Conservation (phyloP, 53 echinoderm and acorn worm species). For the Echinarachnius parma region DNA sequence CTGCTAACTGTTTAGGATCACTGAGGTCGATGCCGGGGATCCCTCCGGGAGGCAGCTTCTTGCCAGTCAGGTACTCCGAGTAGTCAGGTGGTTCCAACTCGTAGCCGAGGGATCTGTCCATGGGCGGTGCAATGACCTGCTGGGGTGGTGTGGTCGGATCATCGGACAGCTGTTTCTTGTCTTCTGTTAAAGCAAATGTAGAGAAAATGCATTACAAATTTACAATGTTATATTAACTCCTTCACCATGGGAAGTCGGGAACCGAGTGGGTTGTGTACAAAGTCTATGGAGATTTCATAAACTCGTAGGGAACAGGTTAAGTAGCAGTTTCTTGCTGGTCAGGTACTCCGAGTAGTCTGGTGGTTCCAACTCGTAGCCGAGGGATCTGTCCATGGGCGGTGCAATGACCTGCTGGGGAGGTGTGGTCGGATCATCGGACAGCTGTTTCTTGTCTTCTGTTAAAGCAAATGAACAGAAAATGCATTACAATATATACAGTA, state of each 20-base stretch:
- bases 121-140: constrained; percentile 68
- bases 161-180: constrained; percentile 89
- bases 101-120: constrained; percentile 37
- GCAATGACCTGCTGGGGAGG: constrained; percentile 75
- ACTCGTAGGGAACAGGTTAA: too few species aligned
- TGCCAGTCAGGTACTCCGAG: constrained; percentile 97
- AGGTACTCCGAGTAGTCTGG: constrained; percentile 99
- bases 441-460: constrained; percentile 89
- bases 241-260: too few species aligned
- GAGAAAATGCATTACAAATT: too few species aligned
- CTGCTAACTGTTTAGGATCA: constrained; percentile 98
- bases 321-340: constrained; percentile 96
- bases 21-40: constrained; percentile 98
- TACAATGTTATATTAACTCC: too few species aligned
- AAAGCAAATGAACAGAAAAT: not conserved
- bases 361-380: constrained; percentile 50
- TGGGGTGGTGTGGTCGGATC: constrained; percentile 73
- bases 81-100: constrained; percentile 88
- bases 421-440: constrained; percentile 81
- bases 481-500: too few species aligned
- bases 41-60: constrained; percentile 97
- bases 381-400: constrained; percentile 45
- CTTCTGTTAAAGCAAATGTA: constrained; percentile 58
- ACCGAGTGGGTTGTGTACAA: too few species aligned
- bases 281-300: too few species aligned